These are phyloP conservation scores for Danio tinwini DNA, from an alignment of 2,797 vertebrate genomes.

Conservation along the genomic window DNA sequence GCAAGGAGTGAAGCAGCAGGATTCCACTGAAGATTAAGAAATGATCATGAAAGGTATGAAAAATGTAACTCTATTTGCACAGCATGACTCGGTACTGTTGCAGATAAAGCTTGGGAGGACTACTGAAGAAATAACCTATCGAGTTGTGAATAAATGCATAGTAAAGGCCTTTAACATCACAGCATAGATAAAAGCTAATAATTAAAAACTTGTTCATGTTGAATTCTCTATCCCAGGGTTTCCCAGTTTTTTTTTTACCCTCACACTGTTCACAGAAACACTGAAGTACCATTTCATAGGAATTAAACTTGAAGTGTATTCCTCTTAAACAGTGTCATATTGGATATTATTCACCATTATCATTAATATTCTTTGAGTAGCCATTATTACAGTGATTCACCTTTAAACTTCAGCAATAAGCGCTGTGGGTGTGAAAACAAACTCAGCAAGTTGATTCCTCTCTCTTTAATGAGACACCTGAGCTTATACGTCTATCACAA, in stretches of 20 bases:
- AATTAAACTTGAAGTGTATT: background rate
- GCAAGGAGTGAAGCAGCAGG: background rate
- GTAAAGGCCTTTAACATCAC: background rate
- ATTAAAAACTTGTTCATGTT: background rate
- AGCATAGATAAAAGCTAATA: background rate
- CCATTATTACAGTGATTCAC: background rate
- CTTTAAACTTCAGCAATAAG: conserved; percentile 6
- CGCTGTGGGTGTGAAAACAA: background rate
- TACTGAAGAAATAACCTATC: background rate
- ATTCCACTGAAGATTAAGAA: conserved; percentile 6
- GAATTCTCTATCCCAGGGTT: background rate
- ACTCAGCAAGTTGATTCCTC: background rate
- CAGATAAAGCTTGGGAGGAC: background rate
- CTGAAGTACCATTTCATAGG: background rate
- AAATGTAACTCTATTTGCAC: background rate
- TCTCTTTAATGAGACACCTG: conserved; percentile 10
- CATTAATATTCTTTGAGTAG: background rate
- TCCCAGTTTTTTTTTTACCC: background rate
- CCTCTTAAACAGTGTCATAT: background rate
- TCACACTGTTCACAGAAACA: background rate
- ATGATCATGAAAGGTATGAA: background rate
- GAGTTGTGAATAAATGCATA: background rate
- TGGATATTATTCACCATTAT: background rate
- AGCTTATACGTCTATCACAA: conserved; percentile 12
- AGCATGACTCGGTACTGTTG: background rate